Evolutionary conservation across 1,140 invertebrate species (phyloP).

Genomic region (Potamilus streckersoni): DNA sequence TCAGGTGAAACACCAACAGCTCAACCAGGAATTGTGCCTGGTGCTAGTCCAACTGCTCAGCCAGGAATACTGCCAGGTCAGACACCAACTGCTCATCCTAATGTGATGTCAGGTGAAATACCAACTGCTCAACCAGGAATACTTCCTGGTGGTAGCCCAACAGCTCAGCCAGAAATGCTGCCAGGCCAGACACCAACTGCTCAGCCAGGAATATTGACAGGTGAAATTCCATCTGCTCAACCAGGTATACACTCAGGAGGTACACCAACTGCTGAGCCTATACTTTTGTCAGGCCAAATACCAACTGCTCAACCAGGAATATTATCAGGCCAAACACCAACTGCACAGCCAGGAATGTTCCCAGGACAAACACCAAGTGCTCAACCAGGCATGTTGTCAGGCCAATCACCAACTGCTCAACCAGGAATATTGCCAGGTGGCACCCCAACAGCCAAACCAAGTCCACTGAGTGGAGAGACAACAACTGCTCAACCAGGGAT

Average conservation of each 20-base stretch:
- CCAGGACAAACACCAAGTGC: constrained; percentile 2
- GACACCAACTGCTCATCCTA: constrained; percentile 16
- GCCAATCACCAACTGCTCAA: not conserved
- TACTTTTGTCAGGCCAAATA: not conserved
- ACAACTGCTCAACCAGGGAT: not conserved
- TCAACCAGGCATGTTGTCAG: not conserved
- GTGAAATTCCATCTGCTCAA: not conserved
- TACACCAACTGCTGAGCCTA: not conserved
- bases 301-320: not conserved
- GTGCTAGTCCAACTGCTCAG: not conserved
- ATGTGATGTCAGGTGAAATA: not conserved
- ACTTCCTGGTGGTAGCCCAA: constrained; percentile 5
- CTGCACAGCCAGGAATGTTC: not conserved
- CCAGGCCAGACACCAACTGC: constrained; percentile 16
- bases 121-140: constrained; percentile 14
- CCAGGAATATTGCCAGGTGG: not conserved
- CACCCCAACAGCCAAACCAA: constrained; percentile 6
- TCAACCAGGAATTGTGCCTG: not conserved
- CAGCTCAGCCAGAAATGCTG: constrained; percentile 8
- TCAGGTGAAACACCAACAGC: constrained; percentile 19
- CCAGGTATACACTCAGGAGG: constrained; percentile 1
- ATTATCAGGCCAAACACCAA: not conserved
- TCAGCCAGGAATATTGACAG: constrained; percentile 5
- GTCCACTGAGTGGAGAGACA: not conserved
- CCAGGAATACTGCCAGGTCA: not conserved